These are phyloP conservation scores for Enteromius argenteus DNA, from an alignment of 2,797 vertebrate species.

Conservation along the genomic window DNA sequence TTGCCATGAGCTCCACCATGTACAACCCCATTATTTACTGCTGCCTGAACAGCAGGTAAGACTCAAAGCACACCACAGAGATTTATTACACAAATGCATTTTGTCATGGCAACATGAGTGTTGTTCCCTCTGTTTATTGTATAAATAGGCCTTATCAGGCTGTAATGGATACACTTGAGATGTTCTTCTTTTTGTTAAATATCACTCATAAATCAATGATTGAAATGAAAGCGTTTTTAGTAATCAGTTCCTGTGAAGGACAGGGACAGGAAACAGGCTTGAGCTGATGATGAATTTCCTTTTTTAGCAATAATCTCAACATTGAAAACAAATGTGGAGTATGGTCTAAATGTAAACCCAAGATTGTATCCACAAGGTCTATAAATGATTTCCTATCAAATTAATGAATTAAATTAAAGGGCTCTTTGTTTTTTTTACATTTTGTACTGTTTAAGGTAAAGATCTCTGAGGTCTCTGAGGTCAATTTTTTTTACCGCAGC, in stretches of 20 bases:
- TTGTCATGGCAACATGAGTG: conserved; percentile 33
- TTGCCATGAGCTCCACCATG: conserved; percentile 99
- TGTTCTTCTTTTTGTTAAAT: background rate
- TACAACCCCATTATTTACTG: conserved; percentile 99
- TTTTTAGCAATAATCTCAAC: background rate
- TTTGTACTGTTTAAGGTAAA: no score
- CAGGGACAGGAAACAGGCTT: background rate
- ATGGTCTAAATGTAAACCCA: background rate
- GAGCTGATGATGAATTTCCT: no score
- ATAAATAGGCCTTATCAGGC: conserved; percentile 16
- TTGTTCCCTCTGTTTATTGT: background rate
- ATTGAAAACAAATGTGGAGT: background rate
- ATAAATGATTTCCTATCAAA: background rate
- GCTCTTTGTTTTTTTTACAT: no score
- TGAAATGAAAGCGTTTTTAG: background rate
- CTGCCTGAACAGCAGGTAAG: conserved; percentile 96
- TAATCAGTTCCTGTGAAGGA: background rate
- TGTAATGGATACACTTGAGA: conserved; percentile 10
- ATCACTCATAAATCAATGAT: conserved; percentile 21
- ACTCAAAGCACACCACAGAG: background rate
- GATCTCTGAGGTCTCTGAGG: background rate
- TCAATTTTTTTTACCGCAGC: background rate
- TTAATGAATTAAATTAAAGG: background rate
- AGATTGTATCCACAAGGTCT: background rate
- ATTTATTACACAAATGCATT: conserved; percentile 14